A percentile compares a stretch with the other conserved stretches of the same genome.
These are phyloP conservation scores for Zaprionus lineosus DNA, from an alignment of 2,888 invertebrate species.

Conservation along the genomic window DNA sequence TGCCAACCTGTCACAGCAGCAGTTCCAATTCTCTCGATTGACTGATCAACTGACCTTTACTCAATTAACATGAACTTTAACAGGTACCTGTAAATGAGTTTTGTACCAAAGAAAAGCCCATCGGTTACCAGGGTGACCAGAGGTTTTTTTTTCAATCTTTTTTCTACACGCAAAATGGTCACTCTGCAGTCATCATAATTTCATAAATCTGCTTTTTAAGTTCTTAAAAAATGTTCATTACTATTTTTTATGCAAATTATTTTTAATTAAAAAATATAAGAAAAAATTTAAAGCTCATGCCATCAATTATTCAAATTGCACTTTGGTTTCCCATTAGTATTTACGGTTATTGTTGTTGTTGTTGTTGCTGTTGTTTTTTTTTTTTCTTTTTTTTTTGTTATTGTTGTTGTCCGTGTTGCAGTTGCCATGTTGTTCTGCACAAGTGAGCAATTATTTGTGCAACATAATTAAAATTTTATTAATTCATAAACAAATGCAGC, in stretches of 20 bases:
- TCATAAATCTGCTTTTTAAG: background rate
- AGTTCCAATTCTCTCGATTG: no score
- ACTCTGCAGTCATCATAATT: background rate
- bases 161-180: no score
- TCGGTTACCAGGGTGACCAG: no score
- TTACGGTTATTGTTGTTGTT: slow-evolving; percentile 40
- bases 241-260: slow-evolving; percentile 1
- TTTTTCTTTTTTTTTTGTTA: slow-evolving; percentile 4
- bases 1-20: no score
- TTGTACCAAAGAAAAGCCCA: no score
- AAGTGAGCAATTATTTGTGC: slow-evolving; percentile 71
- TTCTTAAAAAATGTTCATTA: background rate
- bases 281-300: slow-evolving; percentile 7
- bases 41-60: no score
- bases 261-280: slow-evolving; percentile 48
- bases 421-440: slow-evolving; percentile 46
- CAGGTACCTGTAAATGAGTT: no score
- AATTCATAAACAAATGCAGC: slow-evolving; percentile 70
- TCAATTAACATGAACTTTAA: no score
- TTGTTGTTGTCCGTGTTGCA: slow-evolving; percentile 2
- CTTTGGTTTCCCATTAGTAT: slow-evolving; percentile 40
- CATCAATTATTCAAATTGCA: slow-evolving; percentile 48
- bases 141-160: no score
- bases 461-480: slow-evolving; percentile 74
- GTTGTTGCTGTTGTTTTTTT: slow-evolving; percentile 20